These are phyloP conservation scores for Noctuana brunneofusca DNA, from an alignment of 2,888 invertebrate species.

Conservation along the genomic window DNA sequence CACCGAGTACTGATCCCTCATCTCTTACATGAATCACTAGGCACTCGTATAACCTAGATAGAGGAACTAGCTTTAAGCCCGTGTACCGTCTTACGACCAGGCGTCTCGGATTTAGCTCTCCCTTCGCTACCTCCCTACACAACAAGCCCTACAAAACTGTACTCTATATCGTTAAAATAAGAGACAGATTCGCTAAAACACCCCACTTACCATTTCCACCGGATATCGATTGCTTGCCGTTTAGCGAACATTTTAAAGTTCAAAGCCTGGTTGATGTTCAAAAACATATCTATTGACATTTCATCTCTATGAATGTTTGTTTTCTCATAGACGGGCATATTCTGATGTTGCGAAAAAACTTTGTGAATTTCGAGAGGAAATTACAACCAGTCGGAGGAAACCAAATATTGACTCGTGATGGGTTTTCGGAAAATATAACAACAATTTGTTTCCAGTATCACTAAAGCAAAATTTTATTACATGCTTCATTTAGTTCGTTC, in stretches of 20 bases:
- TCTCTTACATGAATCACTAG: conserved; percentile 18
- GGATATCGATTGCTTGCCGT: conserved; percentile 31
- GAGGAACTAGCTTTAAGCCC: conserved; percentile 32
- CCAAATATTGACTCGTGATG: neutral
- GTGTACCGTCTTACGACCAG: conserved; percentile 34
- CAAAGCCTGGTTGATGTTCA: conserved; percentile 12
- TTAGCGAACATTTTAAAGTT: conserved; percentile 29
- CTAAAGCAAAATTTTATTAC: no score
- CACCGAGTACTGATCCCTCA: conserved; percentile 13
- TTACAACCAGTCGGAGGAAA: neutral
- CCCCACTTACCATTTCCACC: neutral
- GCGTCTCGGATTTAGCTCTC: conserved; percentile 31
- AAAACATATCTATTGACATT: conserved; percentile 22
- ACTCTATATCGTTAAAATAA: conserved; percentile 3
- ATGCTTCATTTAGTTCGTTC: no score
- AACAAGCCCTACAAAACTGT: neutral
- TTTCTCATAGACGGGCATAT: neutral
- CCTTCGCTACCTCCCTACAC: conserved; percentile 29
- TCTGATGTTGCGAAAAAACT: neutral
- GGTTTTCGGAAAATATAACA: neutral
- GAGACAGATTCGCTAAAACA: conserved; percentile 1
- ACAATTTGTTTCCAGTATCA: no score
- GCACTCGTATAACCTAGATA: conserved; percentile 29
- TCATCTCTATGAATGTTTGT: conserved; percentile 2
- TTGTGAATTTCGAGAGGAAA: neutral